A percentile compares a stretch with the other conserved stretches of the same genome.
Evolutionary conservation across 1,140 invertebrate species (phyloP).

Genomic region (Philaenus spumarius): DNA sequence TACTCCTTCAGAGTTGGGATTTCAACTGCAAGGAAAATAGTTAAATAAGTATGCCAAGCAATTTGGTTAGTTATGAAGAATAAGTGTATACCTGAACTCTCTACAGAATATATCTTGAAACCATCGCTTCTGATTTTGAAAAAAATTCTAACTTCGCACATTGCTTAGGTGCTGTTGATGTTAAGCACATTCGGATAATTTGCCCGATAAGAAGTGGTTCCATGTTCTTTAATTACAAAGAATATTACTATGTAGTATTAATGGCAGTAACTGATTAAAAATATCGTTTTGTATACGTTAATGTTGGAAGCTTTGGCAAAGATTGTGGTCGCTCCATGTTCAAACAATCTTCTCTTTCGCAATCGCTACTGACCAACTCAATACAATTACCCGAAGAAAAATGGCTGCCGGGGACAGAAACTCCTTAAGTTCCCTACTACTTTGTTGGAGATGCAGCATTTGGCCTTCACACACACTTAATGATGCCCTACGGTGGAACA

Average conservation of each 20-base stretch:
- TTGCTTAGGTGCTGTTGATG: constrained; percentile 42
- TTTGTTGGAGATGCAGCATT: no score
- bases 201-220: no score
- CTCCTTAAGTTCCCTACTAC: no score
- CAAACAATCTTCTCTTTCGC: constrained; percentile 27
- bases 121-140: constrained; percentile 32
- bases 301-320: no score
- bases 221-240: constrained; percentile 39
- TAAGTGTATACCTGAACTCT: constrained; percentile 21
- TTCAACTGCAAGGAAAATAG: constrained; percentile 9
- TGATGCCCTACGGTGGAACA: constrained; percentile 36
- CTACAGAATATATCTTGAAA: constrained; percentile 28
- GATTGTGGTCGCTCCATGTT: constrained; percentile 35
- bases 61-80: constrained; percentile 24
- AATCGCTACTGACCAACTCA: constrained; percentile 20
- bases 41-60: constrained; percentile 24
- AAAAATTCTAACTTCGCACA: constrained; percentile 39
- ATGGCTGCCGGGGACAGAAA: constrained; percentile 21
- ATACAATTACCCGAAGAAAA: no score
- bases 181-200: constrained; percentile 36
- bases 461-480: no score
- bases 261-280: constrained; percentile 40
- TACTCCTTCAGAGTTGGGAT: constrained; percentile 19
- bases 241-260: constrained; percentile 41
- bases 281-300: no score